Conservation (phyloP, 2,113 vertebrate species). For the Panthera uncia region DNA sequence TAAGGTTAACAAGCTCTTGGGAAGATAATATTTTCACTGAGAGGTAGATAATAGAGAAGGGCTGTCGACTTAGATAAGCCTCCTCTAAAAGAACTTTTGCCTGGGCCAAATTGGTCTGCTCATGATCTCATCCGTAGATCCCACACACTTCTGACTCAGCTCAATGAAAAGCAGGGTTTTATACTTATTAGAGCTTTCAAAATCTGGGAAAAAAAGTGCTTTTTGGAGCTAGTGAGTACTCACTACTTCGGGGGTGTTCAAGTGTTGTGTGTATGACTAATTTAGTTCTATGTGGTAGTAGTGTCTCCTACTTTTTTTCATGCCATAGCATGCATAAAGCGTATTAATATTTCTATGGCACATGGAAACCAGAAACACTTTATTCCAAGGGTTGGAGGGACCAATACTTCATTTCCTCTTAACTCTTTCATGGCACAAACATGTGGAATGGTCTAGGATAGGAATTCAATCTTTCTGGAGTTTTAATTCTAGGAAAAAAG, state of each 20-base stretch:
- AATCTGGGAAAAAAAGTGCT: neutral
- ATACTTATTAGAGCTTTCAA: neutral
- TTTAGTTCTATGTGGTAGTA: neutral
- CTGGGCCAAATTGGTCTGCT: neutral
- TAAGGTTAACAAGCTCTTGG: neutral
- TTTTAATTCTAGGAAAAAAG: neutral
- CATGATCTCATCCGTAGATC: neutral
- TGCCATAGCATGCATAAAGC: neutral
- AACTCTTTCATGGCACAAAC: neutral
- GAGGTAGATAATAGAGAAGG: neutral
- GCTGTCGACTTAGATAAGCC: neutral
- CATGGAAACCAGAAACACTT: neutral
- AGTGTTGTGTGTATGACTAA: neutral
- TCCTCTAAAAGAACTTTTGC: neutral
- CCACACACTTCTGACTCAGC: conserved; percentile 21
- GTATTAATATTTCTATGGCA: neutral
- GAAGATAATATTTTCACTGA: neutral
- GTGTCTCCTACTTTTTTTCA: neutral
- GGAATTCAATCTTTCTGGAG: neutral
- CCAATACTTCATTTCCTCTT: neutral
- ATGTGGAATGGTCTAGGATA: neutral
- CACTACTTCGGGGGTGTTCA: neutral
- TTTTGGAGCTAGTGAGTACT: neutral
- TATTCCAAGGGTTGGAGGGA: neutral
- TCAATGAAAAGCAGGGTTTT: neutral